Evolutionary conservation across 1,140 invertebrate genomes (phyloP), one percentile per base, ranked within the genome.

Genomic region (Sminthurides bifidus): DNA sequence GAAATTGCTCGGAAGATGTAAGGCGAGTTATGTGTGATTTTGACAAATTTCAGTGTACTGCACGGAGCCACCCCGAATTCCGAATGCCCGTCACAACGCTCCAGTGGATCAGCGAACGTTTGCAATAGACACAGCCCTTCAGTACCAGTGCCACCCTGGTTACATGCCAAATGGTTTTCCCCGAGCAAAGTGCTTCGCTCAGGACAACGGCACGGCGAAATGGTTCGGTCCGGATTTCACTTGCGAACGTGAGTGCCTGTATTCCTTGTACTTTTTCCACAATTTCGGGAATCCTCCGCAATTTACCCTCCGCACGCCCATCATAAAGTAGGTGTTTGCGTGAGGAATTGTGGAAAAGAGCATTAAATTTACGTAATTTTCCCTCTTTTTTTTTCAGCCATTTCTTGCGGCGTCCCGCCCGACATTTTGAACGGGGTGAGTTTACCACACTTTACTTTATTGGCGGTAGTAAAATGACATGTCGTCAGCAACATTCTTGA

Each of bases 101-200:
- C 75, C 84, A 3, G 73, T 78, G 1, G 85, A 87, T 58, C 85
- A 90, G 68, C 79, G 77, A 3, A 87, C 84, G 15, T 91, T 88
- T 66, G 85, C 87, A 67, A 69, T 89, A 58, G 83, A 87, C 63
- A 83, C 80, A 12, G 85, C 83, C 1, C 79, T 96, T 0, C 83
- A 88, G 68, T 98, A 97, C 73, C 84, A 84, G 64, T 98, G 93
- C 68, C 80, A 86, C 61, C 83, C 82, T 17, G 92, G 92, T 2
- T 94, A 92, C 71, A 81, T 82, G 24, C 83, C 84, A 24, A 82
- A 84, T 59, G 89, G 90, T 1, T 86, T 88, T 67, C 79, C 82
- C 5, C 75, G 80, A 45, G 87, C 92, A 37, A 93, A 93, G 72
- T 98, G 94, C 70, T 74, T 94, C 38, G 81, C 87, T 56, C 88